phyloP scores from a whole-genome alignment of 2,888 invertebrate species.

The Drosophila barbarae region DNA sequence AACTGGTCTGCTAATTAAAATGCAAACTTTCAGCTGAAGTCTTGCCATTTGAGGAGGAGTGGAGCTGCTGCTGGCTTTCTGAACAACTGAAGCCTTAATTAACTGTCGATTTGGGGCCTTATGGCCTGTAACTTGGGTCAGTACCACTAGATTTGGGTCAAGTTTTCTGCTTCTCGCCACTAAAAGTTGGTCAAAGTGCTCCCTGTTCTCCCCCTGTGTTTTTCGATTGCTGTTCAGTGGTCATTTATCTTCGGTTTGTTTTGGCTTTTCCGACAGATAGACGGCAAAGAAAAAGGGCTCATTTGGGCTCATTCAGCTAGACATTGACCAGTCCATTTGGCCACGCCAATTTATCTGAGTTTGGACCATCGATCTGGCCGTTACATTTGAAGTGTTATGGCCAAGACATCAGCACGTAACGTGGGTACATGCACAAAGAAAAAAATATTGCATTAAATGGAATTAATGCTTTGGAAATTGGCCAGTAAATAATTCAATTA shows the following conservation, averaged over 20 bases:
- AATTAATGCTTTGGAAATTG: background rate
- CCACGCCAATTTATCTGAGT: constrained; percentile 49
- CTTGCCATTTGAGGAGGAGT: constrained; percentile 18
- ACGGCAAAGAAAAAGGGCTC: constrained; percentile 27
- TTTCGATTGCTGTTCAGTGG: constrained; percentile 12
- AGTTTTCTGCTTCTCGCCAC: constrained; percentile 33
- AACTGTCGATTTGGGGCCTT: constrained; percentile 41
- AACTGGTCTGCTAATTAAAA: constrained; percentile 32
- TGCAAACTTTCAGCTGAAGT: constrained; percentile 24
- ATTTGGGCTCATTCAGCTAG: constrained; percentile 47
- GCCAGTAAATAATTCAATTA: no score
- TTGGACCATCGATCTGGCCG: constrained; percentile 45
- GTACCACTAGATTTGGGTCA: constrained; percentile 8
- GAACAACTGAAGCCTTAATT: constrained; percentile 47
- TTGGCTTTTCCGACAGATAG: constrained; percentile 1
- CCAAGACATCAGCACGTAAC: constrained; percentile 22
- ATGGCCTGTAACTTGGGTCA: constrained; percentile 24
- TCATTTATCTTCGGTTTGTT: constrained; percentile 37
- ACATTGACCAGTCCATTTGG: constrained; percentile 47
- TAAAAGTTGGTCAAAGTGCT: constrained; percentile 30
- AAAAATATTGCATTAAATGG: background rate
- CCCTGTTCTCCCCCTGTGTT: background rate
- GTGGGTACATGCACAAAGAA: constrained; percentile 8
- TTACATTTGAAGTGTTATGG: constrained; percentile 38
- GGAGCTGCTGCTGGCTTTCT: constrained; percentile 6